Evolutionary conservation across 1,140 invertebrate species (phyloP), one percentile per base, ranked within the genome.

Genomic region (Drosophila trapezifrons): DNA sequence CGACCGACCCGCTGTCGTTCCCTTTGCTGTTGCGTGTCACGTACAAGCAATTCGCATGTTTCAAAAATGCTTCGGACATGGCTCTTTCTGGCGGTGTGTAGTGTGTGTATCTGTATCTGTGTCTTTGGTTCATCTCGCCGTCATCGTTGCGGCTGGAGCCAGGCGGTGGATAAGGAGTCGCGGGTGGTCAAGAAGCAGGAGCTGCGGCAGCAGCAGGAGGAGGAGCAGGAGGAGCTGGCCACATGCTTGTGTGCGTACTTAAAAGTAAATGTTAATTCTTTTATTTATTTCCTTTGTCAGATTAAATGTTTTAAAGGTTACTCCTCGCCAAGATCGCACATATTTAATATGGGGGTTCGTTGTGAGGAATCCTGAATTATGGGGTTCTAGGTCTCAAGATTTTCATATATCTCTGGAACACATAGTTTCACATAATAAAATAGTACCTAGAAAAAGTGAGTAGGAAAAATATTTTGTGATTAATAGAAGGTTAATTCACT

Each of bases 31-130:
- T 90, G 87, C 87, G 87, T 90, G 87, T 90, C 87, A 90, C 87
- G 87, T 90, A 90, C 87, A 90, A 90, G 80, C 87, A 90, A 90
- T 90, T 90, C 87, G 87, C 87, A 90, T 90, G 87, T 90, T 90
- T 90, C 82, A 90, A 90, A 89, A 90, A 90, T 90, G 80, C 87
- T 81, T 89, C 47, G 55, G 76, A 90, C 82, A 86, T 86, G 86
- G 79, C 85, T 71, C 72, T 84, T 69, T 82, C 67, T 87, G 67
- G 67, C 58, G 37, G 49, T 65, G 38, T 42, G 60, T 62, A 57
- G 57, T 47, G 37, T 80, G 47, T 65, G 70, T 65, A 57, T 54
- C 67, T 77, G 45, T 57, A 42, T 59, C 54, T 66, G 37, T 18
- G 43, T 37, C 49, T 27, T 45, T 25, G 60, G 83, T 84, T 83